Evolutionary conservation across 2,888 invertebrate genomes (phyloP), one percentile per base, ranked within the genome.

Genomic region (Alentia gelatinosa): DNA sequence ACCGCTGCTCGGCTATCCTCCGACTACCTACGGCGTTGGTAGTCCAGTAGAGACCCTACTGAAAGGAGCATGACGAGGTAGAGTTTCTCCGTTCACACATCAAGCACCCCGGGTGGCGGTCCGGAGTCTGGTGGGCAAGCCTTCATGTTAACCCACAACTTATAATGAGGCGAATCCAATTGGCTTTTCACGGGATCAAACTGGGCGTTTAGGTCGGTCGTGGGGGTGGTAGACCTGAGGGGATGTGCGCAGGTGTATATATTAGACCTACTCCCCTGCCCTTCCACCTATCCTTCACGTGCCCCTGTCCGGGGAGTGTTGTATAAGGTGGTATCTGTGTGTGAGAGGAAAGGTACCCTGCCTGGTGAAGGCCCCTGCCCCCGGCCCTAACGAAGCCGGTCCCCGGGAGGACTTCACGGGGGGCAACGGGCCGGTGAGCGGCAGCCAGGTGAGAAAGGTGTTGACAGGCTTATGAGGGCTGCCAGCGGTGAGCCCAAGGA

Each of bases 101-200:
- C 26, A 19, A 33, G n/a, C 12, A 33, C 26, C 74, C n/a, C 4
- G 12, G 74, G 30, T 26, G 74, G 26, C 30, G 30, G 74, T 74
- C 74, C 74, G n/a, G 74, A 74, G 30, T 30, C 74, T 33, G n/a
- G 74, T 26, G 3, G 74, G 74, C 74, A 26, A 74, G 26, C 15
- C 79, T 39, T 79, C 26, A n/a, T n/a, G n/a, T 79, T 37, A 79
- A 79, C 79, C 39, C 35, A 4, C 19, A 39, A 7, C 15, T 37
- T 12, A 68, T 26, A 79, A 79, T 39, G 79, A n/a, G 79, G 79
- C 35, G n/a, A 79, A 79, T 35, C 79, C 79, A 79, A 79, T 79
- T 79, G 79, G 39, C 39, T 79, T 37, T 68, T 68, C 68, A 68
- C 23, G 30, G 33, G 68, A 68, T 68, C 68, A 68, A 30, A 30